Evolutionary conservation across 2,113 vertebrate species (phyloP).

Genomic region (Nanorana parkeri): DNA sequence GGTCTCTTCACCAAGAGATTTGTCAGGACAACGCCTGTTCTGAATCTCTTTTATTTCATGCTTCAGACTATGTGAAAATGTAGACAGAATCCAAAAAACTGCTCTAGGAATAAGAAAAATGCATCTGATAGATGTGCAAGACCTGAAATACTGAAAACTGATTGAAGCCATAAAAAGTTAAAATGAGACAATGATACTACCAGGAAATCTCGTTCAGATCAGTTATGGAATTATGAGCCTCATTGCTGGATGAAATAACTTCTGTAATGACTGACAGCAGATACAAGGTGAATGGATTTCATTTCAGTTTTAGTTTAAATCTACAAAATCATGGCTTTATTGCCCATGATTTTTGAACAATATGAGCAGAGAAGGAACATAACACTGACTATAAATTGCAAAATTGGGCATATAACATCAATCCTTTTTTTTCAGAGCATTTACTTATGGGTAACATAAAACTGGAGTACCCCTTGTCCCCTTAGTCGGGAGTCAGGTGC

Average conservation of each 20-base stretch:
- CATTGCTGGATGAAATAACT: not conserved
- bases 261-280: not conserved
- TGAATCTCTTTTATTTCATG: conserved; percentile 29
- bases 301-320: not conserved
- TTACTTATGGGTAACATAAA: no score
- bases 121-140: not conserved
- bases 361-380: no score
- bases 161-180: conserved; percentile 10
- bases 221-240: conserved; percentile 1
- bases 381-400: no score
- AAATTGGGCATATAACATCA: no score
- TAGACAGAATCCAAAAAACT: conserved; percentile 13
- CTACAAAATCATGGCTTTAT: no score
- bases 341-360: no score
- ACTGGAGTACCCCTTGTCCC: no score
- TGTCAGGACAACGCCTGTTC: conserved; percentile 27
- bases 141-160: no score
- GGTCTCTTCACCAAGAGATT: conserved; percentile 15
- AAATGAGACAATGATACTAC: conserved; percentile 6
- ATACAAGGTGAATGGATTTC: not conserved
- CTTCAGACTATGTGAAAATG: conserved; percentile 26
- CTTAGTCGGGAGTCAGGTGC: no score
- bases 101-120: conserved; percentile 4
- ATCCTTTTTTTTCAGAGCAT: no score
- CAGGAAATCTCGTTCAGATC: not conserved